Evolutionary conservation across 2,113 vertebrate genomes (phyloP), one percentile per base, ranked within the genome.

Genomic region (Cyprinodon brontotheroides): DNA sequence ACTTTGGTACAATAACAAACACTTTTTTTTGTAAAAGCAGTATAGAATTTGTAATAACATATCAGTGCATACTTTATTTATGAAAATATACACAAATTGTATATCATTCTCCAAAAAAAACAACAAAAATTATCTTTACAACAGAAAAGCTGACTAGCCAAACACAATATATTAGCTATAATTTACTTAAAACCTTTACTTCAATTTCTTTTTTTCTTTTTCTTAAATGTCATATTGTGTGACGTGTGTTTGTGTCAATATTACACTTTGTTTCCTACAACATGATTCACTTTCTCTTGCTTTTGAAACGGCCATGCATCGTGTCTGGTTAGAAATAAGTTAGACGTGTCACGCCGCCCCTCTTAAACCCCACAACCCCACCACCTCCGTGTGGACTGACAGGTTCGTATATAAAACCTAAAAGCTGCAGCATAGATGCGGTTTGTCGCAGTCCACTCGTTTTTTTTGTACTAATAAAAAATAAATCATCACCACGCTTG

Each of bases 1-100:
- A 94, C 95, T 96, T 96, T 96, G 95, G 95, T 96, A 96, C 96
- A 94, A 94, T 95, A 96, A 96, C 95, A 96, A 95, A 96, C 95
- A 95, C 94, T 93, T 93, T 90, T 92, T 94, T 92, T 95, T 96
- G 96, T 96, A 95, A 96, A 97, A 97, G 95, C 93, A 95, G 95
- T 95, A 96, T 94, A 96, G 94, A 95, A 94, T 95, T 95, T 95
- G 93, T 95, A 96, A 94, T 94, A 96, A 96, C 96, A 96, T 95
- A 93, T 97, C 95, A 97, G 96, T 97, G 96, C 96, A 96, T 96
- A 96, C 95, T 96, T 96, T 96, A 95, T 94, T 95, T 96, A 97
- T 94, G 96, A 97, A 97, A 97, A 97, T 96, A 97, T 96, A 96
- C 96, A 97, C 95, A 95, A 94, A 95, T 92, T 96, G 95, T 95